Percentiles rank a stretch among this genome's conserved stretches.
These are phyloP conservation scores for Crotalus viridis DNA, from an alignment of 2,113 vertebrate genomes.

Conservation along the genomic window DNA sequence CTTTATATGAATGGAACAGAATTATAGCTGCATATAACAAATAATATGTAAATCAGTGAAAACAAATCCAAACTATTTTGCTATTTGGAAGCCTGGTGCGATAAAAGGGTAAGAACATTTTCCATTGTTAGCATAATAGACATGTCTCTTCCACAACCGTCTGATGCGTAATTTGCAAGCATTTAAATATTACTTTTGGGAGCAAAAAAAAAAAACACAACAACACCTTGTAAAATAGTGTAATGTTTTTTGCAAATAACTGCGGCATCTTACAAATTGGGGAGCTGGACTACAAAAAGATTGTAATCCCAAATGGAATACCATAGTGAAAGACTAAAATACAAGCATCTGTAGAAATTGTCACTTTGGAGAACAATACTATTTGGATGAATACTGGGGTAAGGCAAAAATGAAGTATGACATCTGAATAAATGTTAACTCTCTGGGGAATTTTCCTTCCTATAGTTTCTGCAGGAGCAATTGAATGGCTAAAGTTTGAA, in stretches of 20 bases:
- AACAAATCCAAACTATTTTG: conserved; percentile 43
- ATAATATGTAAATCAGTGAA: conserved; percentile 66
- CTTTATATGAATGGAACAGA: neutral
- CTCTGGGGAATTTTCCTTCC: neutral
- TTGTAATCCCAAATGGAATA: neutral
- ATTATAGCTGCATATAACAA: conserved; percentile 51
- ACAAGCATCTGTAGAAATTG: neutral
- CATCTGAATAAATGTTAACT: conserved; percentile 39
- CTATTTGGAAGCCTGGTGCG: conserved; percentile 55
- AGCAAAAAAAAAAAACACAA: conserved; percentile 13
- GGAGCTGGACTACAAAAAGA: neutral
- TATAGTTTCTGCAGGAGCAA: conserved; percentile 28
- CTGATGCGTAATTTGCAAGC: conserved; percentile 49
- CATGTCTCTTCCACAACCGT: conserved; percentile 39
- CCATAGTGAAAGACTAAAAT: neutral
- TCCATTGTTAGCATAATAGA: conserved; percentile 57
- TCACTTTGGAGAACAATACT: neutral
- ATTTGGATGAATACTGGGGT: neutral
- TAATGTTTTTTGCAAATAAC: conserved; percentile 60
- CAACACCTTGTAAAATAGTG: conserved; percentile 37
- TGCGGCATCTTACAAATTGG: conserved; percentile 33
- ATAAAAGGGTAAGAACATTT: conserved; percentile 63
- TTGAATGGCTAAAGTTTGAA: neutral
- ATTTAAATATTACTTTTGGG: conserved; percentile 55
- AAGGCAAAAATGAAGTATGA: neutral